Evolutionary conservation across 2,113 vertebrate genomes (phyloP), one percentile per base, ranked within the genome.

Genomic region (Callipepla californica): DNA sequence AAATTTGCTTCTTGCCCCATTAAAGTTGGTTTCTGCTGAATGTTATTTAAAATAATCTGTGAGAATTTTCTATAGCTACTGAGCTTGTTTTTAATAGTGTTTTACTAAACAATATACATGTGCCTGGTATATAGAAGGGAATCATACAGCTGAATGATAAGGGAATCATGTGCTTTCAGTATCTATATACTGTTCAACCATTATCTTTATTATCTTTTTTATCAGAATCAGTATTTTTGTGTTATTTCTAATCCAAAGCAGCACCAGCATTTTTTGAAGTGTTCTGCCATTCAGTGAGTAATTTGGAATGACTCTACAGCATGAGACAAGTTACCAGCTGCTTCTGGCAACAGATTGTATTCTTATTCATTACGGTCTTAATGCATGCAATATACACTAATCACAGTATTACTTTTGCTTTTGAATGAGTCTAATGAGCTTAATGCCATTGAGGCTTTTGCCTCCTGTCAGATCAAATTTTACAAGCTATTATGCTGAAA

Each of bases 11-110:
- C 48, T 89, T 92, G 74, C 50, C 57, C 25, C 66, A 69, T 87
- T 92, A 50, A 75, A 81, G n/a, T 6, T 80, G 72, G 75, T 36
- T 86, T 73, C 89, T 92, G n/a, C 40, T 69, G 74, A 89, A 76
- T 50, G 32, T 90, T 96, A 81, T 89, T 95, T 92, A 72, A 93
- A 90, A 89, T 50, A 93, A 65, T 81, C 48, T 66, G n/a, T 80
- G 69, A 84, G 4, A 18, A 53, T 92, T 86, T 93, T 90, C 62
- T 88, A 58, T 36, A 68, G 69, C 69, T 86, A 16, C 45, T 62
- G 40, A 89, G n/a, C 0, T 4, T 58, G 53, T 8, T 67, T 88
- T 93, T 88, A 90, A 80, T 72, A 57, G 44, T 25, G 15, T 78
- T 83, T 92, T 84, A 57, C 15, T 32, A 92, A 70, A 73, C 10